Percentiles rank a stretch among this genome's conserved stretches.
Conservation (phyloP, 2,797 vertebrate genomes). For the Pristis pectinata region DNA sequence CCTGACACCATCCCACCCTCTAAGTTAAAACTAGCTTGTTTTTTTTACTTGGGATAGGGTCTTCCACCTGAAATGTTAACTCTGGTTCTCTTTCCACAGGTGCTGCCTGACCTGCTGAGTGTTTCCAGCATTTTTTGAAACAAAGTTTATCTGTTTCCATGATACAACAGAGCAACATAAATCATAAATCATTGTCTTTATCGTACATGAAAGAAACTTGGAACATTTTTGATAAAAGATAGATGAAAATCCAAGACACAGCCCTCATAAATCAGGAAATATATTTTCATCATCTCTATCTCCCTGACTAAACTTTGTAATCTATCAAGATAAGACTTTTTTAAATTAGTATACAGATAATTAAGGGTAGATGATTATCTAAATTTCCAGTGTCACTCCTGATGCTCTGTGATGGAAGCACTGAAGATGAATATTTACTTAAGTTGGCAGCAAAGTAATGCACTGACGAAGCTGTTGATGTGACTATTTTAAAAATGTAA, state of each 20-base stretch:
- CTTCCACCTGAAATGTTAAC: too few species aligned
- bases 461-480: background rate
- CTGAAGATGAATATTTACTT: background rate
- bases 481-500: background rate
- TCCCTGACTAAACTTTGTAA: background rate
- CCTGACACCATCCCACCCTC: too few species aligned
- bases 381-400: background rate
- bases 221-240: background rate
- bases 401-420: background rate
- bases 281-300: background rate
- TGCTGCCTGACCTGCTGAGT: too few species aligned
- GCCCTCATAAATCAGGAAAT: background rate
- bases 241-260: background rate
- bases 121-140: too few species aligned
- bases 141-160: background rate
- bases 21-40: too few species aligned
- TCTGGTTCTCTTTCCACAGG: too few species aligned
- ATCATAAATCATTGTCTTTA: background rate
- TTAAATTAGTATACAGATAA: background rate
- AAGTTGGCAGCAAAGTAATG: background rate
- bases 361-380: background rate
- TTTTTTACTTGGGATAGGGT: too few species aligned
- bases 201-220: background rate
- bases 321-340: background rate
- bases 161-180: background rate